Evolutionary conservation across 2,888 invertebrate genomes (phyloP).

Genomic region (Cepaea hortensis): DNA sequence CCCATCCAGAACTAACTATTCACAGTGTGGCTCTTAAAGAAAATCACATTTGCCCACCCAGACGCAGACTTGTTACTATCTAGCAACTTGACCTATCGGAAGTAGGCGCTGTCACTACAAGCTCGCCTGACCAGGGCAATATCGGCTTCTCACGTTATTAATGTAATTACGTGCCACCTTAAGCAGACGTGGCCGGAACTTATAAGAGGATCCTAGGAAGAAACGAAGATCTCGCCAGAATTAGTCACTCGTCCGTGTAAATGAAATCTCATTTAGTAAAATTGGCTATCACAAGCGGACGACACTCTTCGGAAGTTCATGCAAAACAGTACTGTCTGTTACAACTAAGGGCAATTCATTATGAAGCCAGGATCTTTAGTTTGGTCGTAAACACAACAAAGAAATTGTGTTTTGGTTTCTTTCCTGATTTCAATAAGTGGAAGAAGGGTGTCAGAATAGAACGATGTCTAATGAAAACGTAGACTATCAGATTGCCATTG

Average conservation of each 20-base stretch:
- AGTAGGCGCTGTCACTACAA: background rate
- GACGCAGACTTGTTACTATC: too few relatives aligned
- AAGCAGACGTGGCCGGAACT: background rate
- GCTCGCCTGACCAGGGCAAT: background rate
- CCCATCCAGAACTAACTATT: too few relatives aligned
- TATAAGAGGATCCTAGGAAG: slow-evolving; percentile 11
- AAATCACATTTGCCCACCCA: too few relatives aligned
- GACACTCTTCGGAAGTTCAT: background rate
- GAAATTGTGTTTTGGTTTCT: too few relatives aligned
- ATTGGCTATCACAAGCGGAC: background rate
- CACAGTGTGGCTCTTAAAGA: too few relatives aligned
- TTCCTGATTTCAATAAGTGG: too few relatives aligned
- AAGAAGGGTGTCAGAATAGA: too few relatives aligned
- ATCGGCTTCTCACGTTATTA: background rate
- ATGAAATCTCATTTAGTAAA: slow-evolving; percentile 7
- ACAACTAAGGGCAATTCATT: background rate
- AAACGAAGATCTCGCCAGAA: background rate
- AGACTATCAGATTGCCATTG: too few relatives aligned
- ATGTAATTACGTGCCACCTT: background rate
- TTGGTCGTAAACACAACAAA: too few relatives aligned
- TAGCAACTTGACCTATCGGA: too few relatives aligned
- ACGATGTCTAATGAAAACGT: too few relatives aligned
- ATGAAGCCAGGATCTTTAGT: too few relatives aligned
- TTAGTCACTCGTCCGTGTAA: slow-evolving; percentile 2
- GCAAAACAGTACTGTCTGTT: background rate